A percentile compares a stretch with the other conserved stretches of the same genome.
Conservation (phyloP, 1,140 invertebrate genomes). For the Temnothorax curvispinosus region DNA sequence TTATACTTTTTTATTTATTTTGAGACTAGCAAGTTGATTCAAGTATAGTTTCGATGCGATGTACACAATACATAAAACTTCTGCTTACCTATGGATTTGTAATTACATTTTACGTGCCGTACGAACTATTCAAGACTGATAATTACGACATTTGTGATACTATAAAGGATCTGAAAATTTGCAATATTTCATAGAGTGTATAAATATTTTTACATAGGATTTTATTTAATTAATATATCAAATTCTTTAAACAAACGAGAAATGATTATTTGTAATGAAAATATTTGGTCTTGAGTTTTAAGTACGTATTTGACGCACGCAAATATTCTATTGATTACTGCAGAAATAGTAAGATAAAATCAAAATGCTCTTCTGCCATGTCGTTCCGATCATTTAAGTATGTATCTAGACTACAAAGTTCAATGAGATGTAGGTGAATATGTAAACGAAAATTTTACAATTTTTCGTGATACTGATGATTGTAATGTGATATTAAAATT, state of each 20-base stretch:
- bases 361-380: not conserved
- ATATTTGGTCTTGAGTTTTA: slow-evolving; percentile 4
- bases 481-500: slow-evolving; percentile 7
- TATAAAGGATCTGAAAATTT: not conserved
- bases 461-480: not conserved
- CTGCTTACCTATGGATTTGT: not conserved
- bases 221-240: not conserved
- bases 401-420: not conserved
- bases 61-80: slow-evolving; percentile 21
- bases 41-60: slow-evolving; percentile 6
- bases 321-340: slow-evolving; percentile 17
- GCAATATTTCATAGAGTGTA: not conserved
- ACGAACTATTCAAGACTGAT: slow-evolving; percentile 11
- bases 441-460: slow-evolving; percentile 3
- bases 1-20: not conserved
- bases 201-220: not conserved
- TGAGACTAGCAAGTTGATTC: not conserved
- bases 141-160: slow-evolving; percentile 9
- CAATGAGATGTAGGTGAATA: slow-evolving; percentile 6
- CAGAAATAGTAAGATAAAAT: not conserved
- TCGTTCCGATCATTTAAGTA: not conserved
- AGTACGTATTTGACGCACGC: not conserved
- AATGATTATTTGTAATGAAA: slow-evolving; percentile 27
- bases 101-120: not conserved
- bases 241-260: not conserved